Conservation (phyloP, 2,888 invertebrate genomes). For the Parochlus steinenii region DNA sequence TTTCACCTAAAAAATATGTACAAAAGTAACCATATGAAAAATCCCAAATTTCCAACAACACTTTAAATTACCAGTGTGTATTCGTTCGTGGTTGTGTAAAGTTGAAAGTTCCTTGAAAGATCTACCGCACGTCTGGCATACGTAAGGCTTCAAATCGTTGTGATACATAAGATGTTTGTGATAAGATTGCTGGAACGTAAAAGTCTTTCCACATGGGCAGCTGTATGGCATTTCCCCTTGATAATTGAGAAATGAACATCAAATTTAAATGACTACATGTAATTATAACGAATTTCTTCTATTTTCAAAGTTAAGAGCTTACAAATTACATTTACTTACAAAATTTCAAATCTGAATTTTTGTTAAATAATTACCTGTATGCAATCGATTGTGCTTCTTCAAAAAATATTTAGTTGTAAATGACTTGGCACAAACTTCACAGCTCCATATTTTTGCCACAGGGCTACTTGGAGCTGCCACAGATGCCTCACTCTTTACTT, state of each 20-base stretch:
- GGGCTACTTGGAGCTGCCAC: conserved; percentile 5
- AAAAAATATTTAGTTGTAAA: conserved; percentile 81
- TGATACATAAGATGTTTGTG: conserved; percentile 79
- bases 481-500: too few relatives aligned
- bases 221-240: conserved; percentile 81
- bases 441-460: conserved; percentile 66
- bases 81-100: conserved; percentile 70
- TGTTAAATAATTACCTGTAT: conserved; percentile 46
- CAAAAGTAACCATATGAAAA: conserved; percentile 15
- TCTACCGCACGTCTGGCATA: conserved; percentile 59
- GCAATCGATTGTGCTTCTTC: conserved; percentile 74
- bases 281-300: too few relatives aligned
- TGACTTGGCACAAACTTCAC: conserved; percentile 66
- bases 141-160: conserved; percentile 67
- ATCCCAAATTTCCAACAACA: background rate
- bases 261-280: conserved; percentile 5
- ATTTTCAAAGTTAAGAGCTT: too few relatives aligned
- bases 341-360: conserved; percentile 35
- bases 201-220: conserved; percentile 66
- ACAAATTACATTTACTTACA: conserved; percentile 17
- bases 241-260: background rate
- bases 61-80: conserved; percentile 28
- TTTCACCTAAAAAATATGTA: conserved; percentile 41
- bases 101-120: conserved; percentile 78
- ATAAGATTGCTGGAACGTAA: conserved; percentile 80